Percentiles rank a stretch among this genome's conserved stretches.
These are phyloP conservation scores for Stictocephala bisonia DNA, from an alignment of 2,888 invertebrate genomes.

Conservation along the genomic window DNA sequence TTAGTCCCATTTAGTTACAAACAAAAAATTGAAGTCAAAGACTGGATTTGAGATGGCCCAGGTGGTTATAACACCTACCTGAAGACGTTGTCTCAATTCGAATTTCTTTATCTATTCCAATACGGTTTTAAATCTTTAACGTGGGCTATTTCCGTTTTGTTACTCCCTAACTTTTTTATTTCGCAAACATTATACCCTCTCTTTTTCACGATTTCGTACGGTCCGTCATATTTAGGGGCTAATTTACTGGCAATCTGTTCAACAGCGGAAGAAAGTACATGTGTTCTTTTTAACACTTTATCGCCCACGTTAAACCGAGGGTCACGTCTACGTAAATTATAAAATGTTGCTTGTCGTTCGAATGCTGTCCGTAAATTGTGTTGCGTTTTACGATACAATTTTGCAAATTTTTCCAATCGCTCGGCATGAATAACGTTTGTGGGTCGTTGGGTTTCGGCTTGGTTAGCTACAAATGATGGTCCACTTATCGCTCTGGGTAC, in stretches of 20 bases:
- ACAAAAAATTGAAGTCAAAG: too few species aligned
- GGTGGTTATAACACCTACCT: too few species aligned
- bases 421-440: neutral
- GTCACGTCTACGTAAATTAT: conserved; percentile 4
- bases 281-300: neutral
- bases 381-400: neutral
- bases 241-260: neutral
- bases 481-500: neutral
- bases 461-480: too few species aligned
- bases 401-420: neutral
- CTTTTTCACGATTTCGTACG: neutral
- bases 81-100: too few species aligned
- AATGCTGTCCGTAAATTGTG: neutral
- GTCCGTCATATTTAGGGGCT: neutral
- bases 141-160: neutral
- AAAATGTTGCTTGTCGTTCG: neutral
- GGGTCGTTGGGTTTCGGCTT: too few species aligned
- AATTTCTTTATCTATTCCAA: too few species aligned
- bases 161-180: neutral
- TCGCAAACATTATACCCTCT: neutral
- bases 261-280: neutral
- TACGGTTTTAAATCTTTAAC: conserved; percentile 4
- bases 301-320: neutral
- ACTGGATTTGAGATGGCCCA: too few species aligned
- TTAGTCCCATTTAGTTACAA: neutral